Evolutionary conservation across 2,888 invertebrate species (phyloP), one percentile per base, ranked within the genome.

Genomic region (Drosophila infuscata): DNA sequence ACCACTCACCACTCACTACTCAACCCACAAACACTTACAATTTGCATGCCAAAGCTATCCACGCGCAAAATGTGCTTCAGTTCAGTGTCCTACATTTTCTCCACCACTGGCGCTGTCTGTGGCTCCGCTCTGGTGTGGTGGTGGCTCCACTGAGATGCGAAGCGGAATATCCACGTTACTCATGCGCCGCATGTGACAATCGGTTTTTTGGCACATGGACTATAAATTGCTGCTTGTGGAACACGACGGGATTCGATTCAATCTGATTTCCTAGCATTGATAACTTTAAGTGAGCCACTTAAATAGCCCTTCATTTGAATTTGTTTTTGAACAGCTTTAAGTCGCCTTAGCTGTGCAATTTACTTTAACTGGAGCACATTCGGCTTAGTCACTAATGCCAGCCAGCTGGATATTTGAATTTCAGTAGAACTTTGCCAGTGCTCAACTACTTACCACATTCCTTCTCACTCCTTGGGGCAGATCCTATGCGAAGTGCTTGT

Each of bases 21-120:
- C 38, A 6, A 6, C 30, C 5, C 33, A 15, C 32, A n/a, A 64
- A 63, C 74, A 54, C 70, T 58, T 62, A 58, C 63, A 65, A 82
- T 82, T 81, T 82, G 79, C 74, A 82, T 65, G 56, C 59, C 48
- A 65, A 76, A 49, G 30, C 29, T 35, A 54, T 32, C 20, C 35
- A 54, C 17, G 71, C 69, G 58, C 32, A 51, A 70, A 70, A 69
- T 70, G 58, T 57, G 70, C 30, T 69, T 51, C 56, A 51, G 25
- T 17, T 35, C 30, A 12, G 36, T 52, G 43, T 25, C 11, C 43
- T 8, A 36, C 25, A 30, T 33, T 20, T n/a, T 29, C 11, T 0
- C 25, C 5, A 2, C 29, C n/a, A 9, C 12, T 29, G 7, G 29
- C 29, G 12, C 20, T 41, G 8, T n/a, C 38, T 41, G 17, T 35